Evolutionary conservation across 2,888 invertebrate species (phyloP).

Genomic region (Dione vanillae): DNA sequence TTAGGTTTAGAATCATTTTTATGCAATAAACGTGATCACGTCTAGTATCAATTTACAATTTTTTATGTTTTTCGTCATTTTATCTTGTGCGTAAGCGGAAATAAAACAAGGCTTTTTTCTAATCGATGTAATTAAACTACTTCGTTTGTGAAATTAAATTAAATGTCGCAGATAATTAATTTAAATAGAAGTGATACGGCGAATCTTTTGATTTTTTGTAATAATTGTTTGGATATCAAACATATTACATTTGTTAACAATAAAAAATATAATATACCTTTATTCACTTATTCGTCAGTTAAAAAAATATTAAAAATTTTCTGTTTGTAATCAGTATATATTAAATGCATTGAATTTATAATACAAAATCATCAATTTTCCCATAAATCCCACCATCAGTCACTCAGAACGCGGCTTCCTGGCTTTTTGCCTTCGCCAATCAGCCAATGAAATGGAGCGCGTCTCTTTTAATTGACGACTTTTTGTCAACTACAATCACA

Average conservation of each 20-base stretch:
- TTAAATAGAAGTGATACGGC: too few relatives aligned
- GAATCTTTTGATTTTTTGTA: too few relatives aligned
- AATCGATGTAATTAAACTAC: slow-evolving; percentile 1
- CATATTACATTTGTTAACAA: too few relatives aligned
- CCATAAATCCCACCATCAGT: slow-evolving; percentile 60
- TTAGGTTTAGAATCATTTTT: slow-evolving; percentile 6
- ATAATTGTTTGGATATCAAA: too few relatives aligned
- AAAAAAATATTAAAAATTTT: background rate
- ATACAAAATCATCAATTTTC: slow-evolving; percentile 43
- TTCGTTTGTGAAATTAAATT: background rate
- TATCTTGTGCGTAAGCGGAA: slow-evolving; percentile 4
- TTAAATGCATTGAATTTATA: background rate
- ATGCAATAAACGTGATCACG: background rate
- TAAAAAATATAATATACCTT: too few relatives aligned
- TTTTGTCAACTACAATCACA: slow-evolving; percentile 56
- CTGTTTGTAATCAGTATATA: background rate
- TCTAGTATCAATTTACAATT: background rate
- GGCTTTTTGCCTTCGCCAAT: slow-evolving; percentile 67
- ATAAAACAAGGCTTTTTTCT: slow-evolving; percentile 2
- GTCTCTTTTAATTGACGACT: slow-evolving; percentile 62
- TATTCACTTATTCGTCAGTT: too few relatives aligned
- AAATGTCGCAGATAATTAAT: background rate
- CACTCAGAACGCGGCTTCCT: slow-evolving; percentile 67
- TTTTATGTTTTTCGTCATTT: slow-evolving; percentile 13
- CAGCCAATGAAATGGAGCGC: slow-evolving; percentile 71